Evolutionary conservation across 2,113 vertebrate species (phyloP), one percentile per base, ranked within the genome.

Genomic region (Antigone vipio): DNA sequence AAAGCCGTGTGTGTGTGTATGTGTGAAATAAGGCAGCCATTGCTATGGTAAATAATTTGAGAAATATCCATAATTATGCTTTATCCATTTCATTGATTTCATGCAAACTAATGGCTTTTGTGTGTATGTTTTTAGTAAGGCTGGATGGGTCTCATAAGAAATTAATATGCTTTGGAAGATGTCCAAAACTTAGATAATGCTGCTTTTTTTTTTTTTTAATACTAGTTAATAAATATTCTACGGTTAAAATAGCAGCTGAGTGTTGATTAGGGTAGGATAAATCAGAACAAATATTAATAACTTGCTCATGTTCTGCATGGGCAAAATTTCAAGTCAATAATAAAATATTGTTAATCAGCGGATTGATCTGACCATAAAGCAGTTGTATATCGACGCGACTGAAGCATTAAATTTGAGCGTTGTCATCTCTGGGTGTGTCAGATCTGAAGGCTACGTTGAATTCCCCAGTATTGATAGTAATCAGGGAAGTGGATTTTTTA

Each of bases 311-410:
- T 81, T 78, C 82, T 83, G 55, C 52, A 29, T 64, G 74, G 47
- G 81, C 81, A 84, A 66, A 90, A 69, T 92, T 96, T 89, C 85
- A 73, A 85, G 56, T 96, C 52, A 1, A 29, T 90, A 79, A 91
- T 94, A 86, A 97, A 95, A 76, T 88, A 73, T 23, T 72, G 66
- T 90, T 96, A 75, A 95, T 97, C 86, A 81, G 63, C 78, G 78
- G 30, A 95, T 93, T 94, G 92, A 85, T 96, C 95, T 94, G 77
- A 42, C 85, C 72, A 30, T 92, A 76, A 95, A 94, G 82, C 84
- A 44, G 52, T 84, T 93, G 86, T 92, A 32, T 66, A 56, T 91
- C 72, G 50, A 64, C 76, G 85, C 63, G 95, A 34, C n/a, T 11
- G 5, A 73, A 93, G 86, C 74, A 69, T 93, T 93, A 84, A 76